These are phyloP conservation scores for Helogale parvula DNA, from an alignment of 2,113 vertebrate genomes.

Conservation along the genomic window DNA sequence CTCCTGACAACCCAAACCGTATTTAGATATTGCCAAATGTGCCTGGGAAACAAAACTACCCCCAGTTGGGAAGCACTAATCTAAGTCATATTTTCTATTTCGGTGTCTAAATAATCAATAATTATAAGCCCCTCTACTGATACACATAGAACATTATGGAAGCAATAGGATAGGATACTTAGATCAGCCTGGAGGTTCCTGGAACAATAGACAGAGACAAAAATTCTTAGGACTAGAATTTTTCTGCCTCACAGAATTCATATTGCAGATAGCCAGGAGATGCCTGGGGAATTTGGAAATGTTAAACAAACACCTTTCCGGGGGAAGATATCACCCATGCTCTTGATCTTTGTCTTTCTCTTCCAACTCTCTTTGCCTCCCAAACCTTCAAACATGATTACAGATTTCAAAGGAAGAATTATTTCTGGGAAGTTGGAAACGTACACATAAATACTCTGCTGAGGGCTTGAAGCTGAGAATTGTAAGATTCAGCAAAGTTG, in stretches of 20 bases:
- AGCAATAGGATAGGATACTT: not conserved
- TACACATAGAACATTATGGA: not conserved
- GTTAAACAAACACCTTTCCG: not conserved
- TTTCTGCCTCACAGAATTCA: not conserved
- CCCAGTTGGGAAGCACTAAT: not conserved
- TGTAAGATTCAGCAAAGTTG: constrained; percentile 74
- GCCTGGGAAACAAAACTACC: not conserved
- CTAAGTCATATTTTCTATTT: not conserved
- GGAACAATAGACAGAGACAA: not conserved
- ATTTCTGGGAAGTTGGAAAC: constrained; percentile 71
- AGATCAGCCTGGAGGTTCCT: not conserved
- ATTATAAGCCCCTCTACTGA: not conserved
- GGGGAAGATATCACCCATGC: not conserved
- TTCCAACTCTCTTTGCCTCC: constrained; percentile 20
- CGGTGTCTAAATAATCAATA: not conserved
- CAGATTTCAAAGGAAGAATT: constrained; percentile 76
- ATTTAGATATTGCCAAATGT: not conserved
- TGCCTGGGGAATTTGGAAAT: constrained; percentile 3
- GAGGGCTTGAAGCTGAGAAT: constrained; percentile 66
- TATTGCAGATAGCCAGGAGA: not conserved
- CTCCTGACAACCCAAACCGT: not conserved
- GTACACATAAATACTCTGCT: constrained; percentile 73
- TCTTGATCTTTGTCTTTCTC: constrained; percentile 52
- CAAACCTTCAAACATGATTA: constrained; percentile 46
- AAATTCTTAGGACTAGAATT: not conserved